These are phyloP conservation scores for Formica exsecta DNA, from an alignment of 1,140 invertebrate species.

Conservation along the genomic window DNA sequence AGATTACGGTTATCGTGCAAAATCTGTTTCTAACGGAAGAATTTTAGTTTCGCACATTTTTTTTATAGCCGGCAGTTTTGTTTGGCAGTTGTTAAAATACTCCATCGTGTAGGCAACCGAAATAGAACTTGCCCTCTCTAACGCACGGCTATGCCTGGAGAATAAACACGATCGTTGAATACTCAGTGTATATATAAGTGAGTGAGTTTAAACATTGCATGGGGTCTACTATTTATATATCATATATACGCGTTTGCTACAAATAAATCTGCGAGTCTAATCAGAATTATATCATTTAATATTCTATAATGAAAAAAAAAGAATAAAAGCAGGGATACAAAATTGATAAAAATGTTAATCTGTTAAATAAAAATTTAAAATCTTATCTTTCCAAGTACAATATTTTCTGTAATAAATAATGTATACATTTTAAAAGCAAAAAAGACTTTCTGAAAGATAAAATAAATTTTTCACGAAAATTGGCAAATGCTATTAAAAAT, in stretches of 20 bases:
- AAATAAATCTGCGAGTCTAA: not conserved
- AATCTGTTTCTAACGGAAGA: not conserved
- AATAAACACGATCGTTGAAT: slow-evolving; percentile 59
- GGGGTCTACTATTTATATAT: slow-evolving; percentile 67
- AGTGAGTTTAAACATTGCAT: slow-evolving; percentile 50
- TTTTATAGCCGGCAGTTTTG: not conserved
- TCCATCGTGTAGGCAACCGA: slow-evolving; percentile 9
- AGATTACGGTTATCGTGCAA: not conserved
- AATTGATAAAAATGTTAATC: not conserved
- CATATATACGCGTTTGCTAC: not conserved
- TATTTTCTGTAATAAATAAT: not conserved
- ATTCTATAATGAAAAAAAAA: not conserved
- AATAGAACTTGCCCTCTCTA: slow-evolving; percentile 61
- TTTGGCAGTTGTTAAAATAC: slow-evolving; percentile 25
- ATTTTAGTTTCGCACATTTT: slow-evolving; percentile 13
- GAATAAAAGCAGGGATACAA: not conserved
- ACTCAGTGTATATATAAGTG: not conserved
- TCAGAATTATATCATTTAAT: slow-evolving; percentile 5
- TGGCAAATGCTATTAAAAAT: not conserved
- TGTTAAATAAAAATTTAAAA: not conserved
- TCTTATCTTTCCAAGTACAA: not conserved
- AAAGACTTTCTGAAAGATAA: not conserved
- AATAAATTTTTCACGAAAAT: not conserved
- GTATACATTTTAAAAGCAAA: not conserved
- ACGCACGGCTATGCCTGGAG: slow-evolving; percentile 36